Evolutionary conservation across 2,797 vertebrate species (phyloP), one percentile per base, ranked within the genome.

Genomic region (Euthynnus affinis): DNA sequence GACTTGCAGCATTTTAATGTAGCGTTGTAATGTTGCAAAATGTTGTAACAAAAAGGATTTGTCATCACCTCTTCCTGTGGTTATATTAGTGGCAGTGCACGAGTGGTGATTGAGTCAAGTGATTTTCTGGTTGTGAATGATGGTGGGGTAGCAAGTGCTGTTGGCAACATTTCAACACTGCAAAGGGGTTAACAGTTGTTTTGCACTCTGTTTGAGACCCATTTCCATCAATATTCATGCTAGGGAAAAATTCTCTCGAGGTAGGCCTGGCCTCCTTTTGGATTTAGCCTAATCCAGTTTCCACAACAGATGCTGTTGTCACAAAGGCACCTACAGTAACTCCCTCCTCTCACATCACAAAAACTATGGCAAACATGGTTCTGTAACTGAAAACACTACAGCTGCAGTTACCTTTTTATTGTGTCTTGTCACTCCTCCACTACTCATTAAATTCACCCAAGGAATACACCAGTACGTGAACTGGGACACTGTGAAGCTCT

Each of bases 151-250:
- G 67, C 14, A 32, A 65, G 23, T 59, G 34, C 62, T 81, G 80
- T 84, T 76, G 53, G 78, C 82, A 73, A 57, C 61, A 78, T 91
- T 88, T 85, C 23, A 86, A 55, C 78, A 42, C 68, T 73, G 77
- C 69, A 87, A 71, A 66, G 59, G 77, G 90, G 89, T 92, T 88
- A 89, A 89, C 76, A 49, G 78, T 82, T 92, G 84, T 90, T 91
- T 82, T 88, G 71, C 78, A 32, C 82, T 87, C 80, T n/a, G 74
- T 82, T 80, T 83, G 78, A 90, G 86, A 85, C 82, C 60, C n/a
- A 65, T 84, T 83, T 32, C 69, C 81, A 90, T 93, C 83, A 91
- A 86, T 87, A 88, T 91, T 92, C 82, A 91, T 87, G 80, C 60
- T 29, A 67, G 78, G 72, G 46, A 84, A 57, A 77, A 78, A 71